Percentiles rank a stretch among this genome's conserved stretches.
Conservation (phyloP, 2,888 invertebrate genomes). For the Epistrophe eligans region DNA sequence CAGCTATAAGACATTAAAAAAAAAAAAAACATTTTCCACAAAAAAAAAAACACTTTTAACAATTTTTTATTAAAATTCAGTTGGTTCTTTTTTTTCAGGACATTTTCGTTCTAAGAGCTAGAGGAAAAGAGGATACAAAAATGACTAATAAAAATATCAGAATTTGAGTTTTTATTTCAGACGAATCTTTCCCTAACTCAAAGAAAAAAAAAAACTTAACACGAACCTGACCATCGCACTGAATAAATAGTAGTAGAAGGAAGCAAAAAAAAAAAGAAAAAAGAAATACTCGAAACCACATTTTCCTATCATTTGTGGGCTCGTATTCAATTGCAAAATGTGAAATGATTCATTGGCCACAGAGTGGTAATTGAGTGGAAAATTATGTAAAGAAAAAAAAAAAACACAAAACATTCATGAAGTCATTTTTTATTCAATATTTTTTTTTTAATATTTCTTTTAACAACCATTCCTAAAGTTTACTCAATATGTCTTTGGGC, state of each 20-base stretch:
- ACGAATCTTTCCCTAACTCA: background rate
- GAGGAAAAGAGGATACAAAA: too few species aligned
- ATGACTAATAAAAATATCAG: too few species aligned
- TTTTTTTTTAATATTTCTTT: background rate
- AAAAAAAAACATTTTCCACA: too few species aligned
- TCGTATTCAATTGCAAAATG: slow-evolving; percentile 34
- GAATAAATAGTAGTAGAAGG: slow-evolving; percentile 10
- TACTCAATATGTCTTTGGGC: slow-evolving; percentile 4
- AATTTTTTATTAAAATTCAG: too few species aligned
- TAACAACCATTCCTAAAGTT: slow-evolving; percentile 4
- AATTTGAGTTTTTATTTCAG: background rate
- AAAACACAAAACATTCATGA: background rate
- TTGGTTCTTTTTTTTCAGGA: too few species aligned
- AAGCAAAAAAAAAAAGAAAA: background rate
- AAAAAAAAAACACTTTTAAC: too few species aligned
- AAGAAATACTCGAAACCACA: slow-evolving; percentile 1
- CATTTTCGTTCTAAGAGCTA: too few species aligned
- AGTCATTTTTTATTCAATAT: background rate
- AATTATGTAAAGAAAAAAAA: slow-evolving; percentile 10
- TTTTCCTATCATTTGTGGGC: slow-evolving; percentile 34
- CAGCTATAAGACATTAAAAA: too few species aligned
- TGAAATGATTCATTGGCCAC: slow-evolving; percentile 41
- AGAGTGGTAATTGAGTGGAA: slow-evolving; percentile 41
- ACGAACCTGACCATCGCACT: background rate
- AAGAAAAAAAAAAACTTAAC: background rate